phyloP scores from a whole-genome alignment of 2,797 vertebrate species.

The Nannoperca obscura region DNA sequence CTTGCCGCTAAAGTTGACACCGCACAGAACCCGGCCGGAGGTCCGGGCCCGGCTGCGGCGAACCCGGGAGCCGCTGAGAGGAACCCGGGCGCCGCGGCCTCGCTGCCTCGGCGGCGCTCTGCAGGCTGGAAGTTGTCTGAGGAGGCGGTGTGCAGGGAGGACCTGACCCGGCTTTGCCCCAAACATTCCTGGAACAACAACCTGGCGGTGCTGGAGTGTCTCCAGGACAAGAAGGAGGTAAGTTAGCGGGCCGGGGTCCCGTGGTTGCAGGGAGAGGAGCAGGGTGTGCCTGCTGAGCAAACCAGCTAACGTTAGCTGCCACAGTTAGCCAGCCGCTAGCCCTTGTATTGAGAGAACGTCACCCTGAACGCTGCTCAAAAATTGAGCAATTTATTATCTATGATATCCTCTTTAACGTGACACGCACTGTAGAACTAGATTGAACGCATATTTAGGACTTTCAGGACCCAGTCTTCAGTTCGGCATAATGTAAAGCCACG shows the following conservation, averaged over 20 bases:
- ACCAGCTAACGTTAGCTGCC: conserved; percentile 53
- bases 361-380: conserved; percentile 19
- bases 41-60: conserved; percentile 47
- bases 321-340: conserved; percentile 44
- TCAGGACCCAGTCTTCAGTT: accelerated
- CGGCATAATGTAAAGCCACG: background rate
- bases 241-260: background rate
- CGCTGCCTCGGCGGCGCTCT: conserved; percentile 76
- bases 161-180: conserved; percentile 93
- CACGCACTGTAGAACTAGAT: accelerated
- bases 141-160: conserved; percentile 94
- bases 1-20: conserved; percentile 21
- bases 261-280: background rate
- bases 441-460: accelerated
- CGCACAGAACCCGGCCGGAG: conserved; percentile 53
- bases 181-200: conserved; percentile 97
- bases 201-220: conserved; percentile 95
- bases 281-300: conserved; percentile 68
- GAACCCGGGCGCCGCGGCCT: conserved; percentile 76
- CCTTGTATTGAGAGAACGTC: conserved; percentile 46
- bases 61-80: conserved; percentile 64
- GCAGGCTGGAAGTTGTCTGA: conserved; percentile 94
- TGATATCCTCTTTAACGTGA: accelerated
- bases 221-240: conserved; percentile 97
- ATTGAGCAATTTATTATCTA: background rate